Evolutionary conservation across 2,113 vertebrate species (phyloP).

Genomic region (Cephalopholis sonnerati): DNA sequence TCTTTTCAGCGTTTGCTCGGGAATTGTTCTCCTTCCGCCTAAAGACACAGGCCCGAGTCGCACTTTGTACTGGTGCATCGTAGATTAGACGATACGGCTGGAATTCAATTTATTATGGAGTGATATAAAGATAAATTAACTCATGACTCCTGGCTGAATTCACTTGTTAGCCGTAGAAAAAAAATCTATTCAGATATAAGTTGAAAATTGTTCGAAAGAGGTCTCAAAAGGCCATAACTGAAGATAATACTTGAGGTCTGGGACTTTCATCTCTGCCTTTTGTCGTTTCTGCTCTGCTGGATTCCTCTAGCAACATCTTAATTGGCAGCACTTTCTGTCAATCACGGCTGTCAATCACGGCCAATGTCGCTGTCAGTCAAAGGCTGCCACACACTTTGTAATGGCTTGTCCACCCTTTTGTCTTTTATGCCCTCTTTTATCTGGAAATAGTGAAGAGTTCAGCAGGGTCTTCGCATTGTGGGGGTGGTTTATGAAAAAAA

Average conservation of each 20-base stretch:
- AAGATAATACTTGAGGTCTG: slow-evolving; percentile 14
- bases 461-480: not conserved
- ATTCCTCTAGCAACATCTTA: slow-evolving; percentile 16
- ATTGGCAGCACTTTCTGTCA: slow-evolving; percentile 32
- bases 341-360: slow-evolving; percentile 10
- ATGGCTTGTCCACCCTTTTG: slow-evolving; percentile 6
- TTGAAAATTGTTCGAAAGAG: slow-evolving; percentile 17
- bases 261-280: slow-evolving; percentile 7
- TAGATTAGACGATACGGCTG: slow-evolving; percentile 5
- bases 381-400: slow-evolving; percentile 9
- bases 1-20: slow-evolving; percentile 28
- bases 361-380: slow-evolving; percentile 25
- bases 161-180: not conserved
- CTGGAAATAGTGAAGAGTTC: slow-evolving; percentile 16
- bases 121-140: slow-evolving; percentile 37
- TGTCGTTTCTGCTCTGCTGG: slow-evolving; percentile 15
- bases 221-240: not conserved
- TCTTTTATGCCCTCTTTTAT: slow-evolving; percentile 17
- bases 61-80: slow-evolving; percentile 10
- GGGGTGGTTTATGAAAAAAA: slow-evolving; percentile 9
- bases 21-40: slow-evolving; percentile 29
- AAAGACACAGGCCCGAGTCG: slow-evolving; percentile 27
- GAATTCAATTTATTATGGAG: slow-evolving; percentile 30
- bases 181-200: slow-evolving; percentile 6
- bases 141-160: slow-evolving; percentile 20